Conservation (phyloP, 30 jellyfish, hydroid and myxozoan genomes). For the Hydractinia symbiolongicarpus region DNA sequence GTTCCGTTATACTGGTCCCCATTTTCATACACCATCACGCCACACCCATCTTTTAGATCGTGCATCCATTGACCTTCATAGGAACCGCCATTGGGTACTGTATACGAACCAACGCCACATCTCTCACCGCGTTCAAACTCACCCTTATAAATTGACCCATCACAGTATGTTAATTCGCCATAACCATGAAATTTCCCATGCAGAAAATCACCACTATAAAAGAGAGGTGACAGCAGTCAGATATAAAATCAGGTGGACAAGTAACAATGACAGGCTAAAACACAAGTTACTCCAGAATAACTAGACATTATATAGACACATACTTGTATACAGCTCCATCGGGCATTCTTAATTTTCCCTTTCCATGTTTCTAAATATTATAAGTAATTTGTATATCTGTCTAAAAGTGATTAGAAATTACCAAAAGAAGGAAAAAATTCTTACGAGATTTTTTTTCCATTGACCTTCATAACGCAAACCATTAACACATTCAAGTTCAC, state of each 20-base stretch:
- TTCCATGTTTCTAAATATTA: slow-evolving; percentile 44
- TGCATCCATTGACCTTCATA: slow-evolving; percentile 83
- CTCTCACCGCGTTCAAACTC: slow-evolving; percentile 84
- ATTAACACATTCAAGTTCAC: slow-evolving; percentile 60
- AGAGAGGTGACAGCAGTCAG: background rate
- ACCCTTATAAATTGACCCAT: slow-evolving; percentile 71
- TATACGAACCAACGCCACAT: slow-evolving; percentile 57
- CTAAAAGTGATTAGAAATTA: background rate
- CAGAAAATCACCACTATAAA: slow-evolving; percentile 61
- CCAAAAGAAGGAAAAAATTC: background rate
- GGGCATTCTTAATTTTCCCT: slow-evolving; percentile 25
- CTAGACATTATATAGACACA: background rate
- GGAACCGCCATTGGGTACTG: slow-evolving; percentile 35
- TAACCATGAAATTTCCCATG: slow-evolving; percentile 54
- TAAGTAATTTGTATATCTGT: background rate
- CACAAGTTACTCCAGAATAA: background rate
- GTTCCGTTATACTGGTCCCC: slow-evolving; percentile 85
- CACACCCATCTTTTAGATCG: slow-evolving; percentile 74
- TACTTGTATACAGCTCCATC: slow-evolving; percentile 51
- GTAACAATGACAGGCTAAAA: background rate
- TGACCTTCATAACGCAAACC: slow-evolving; percentile 64
- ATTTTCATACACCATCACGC: slow-evolving; percentile 52
- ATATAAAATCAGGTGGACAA: background rate
- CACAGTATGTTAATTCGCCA: slow-evolving; percentile 45
- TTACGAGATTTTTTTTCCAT: slow-evolving; percentile 81